These are phyloP conservation scores for Oegoconia quadripuncta DNA, from an alignment of 2,888 invertebrate genomes.

Conservation along the genomic window DNA sequence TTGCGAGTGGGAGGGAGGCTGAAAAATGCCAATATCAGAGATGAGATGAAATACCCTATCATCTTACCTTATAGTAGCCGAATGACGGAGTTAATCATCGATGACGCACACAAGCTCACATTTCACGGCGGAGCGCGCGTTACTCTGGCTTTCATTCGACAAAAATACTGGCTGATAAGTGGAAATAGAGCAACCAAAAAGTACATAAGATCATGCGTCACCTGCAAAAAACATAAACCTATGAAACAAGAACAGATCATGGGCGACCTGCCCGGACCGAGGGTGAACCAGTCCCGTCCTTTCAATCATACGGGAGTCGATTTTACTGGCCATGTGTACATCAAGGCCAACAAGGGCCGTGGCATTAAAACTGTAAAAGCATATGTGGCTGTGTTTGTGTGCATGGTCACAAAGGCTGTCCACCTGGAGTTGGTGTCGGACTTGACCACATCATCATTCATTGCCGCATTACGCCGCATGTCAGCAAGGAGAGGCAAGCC, in stretches of 20 bases:
- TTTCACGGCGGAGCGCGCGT: constrained; percentile 20
- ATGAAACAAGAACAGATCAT: constrained; percentile 15
- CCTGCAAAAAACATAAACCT: constrained; percentile 12
- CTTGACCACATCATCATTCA: constrained; percentile 23
- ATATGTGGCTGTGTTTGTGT: constrained; percentile 24
- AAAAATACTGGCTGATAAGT: constrained; percentile 19
- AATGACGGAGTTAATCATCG: constrained; percentile 15
- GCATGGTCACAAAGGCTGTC: constrained; percentile 27
- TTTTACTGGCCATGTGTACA: constrained; percentile 11
- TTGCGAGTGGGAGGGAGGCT: constrained; percentile 11
- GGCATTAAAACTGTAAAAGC: too few species aligned
- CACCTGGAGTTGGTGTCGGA: constrained; percentile 31
- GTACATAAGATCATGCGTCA: constrained; percentile 11
- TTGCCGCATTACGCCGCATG: constrained; percentile 26
- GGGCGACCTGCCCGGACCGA: constrained; percentile 19
- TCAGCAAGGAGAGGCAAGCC: constrained; percentile 24
- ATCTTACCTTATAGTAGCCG: constrained; percentile 14
- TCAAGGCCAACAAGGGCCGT: constrained; percentile 19
- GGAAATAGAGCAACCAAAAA: constrained; percentile 14
- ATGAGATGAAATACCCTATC: constrained; percentile 7
- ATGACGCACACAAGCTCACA: constrained; percentile 18
- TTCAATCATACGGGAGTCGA: constrained; percentile 20
- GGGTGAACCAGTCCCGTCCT: constrained; percentile 14
- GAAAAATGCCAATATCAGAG: constrained; percentile 1
- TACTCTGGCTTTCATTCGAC: constrained; percentile 14